Conservation (phyloP, 2,888 invertebrate genomes). For the Strigamia crassipes region DNA sequence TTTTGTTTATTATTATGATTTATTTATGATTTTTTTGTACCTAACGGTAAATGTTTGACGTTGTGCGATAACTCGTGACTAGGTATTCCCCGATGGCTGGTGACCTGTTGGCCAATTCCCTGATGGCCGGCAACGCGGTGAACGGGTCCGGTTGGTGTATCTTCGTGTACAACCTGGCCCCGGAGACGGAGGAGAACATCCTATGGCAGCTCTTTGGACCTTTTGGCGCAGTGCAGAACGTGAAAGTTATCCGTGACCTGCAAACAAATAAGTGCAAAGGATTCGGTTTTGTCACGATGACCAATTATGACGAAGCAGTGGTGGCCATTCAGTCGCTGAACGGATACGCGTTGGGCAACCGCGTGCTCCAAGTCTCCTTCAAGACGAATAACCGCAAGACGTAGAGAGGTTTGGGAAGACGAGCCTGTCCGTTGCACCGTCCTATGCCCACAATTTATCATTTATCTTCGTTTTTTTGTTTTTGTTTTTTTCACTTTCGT, state of each 20-base stretch:
- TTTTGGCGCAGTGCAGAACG: conserved; percentile 95
- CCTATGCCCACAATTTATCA: not conserved
- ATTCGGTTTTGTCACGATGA: conserved; percentile 98
- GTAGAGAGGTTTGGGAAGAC: conserved; percentile 52
- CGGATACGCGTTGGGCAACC: conserved; percentile 92
- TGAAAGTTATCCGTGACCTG: conserved; percentile 93
- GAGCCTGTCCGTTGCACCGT: conserved; percentile 43
- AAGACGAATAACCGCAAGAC: conserved; percentile 70
- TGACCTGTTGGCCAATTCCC: conserved; percentile 73
- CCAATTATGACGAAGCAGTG: conserved; percentile 95
- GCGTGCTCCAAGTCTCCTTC: conserved; percentile 96
- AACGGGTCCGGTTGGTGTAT: conserved; percentile 88
- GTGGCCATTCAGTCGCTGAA: conserved; percentile 95
- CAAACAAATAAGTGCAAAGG: conserved; percentile 98
- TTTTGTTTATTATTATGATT: conserved; percentile 46
- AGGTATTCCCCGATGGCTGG: conserved; percentile 82
- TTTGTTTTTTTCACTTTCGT: not conserved
- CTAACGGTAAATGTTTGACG: conserved; percentile 19
- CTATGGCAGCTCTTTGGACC: conserved; percentile 96
- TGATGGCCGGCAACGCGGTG: conserved; percentile 80
- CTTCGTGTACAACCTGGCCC: conserved; percentile 89
- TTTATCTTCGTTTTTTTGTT: not conserved
- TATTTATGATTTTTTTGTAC: conserved; percentile 49
- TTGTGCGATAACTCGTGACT: conserved; percentile 38
- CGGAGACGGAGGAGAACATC: conserved; percentile 88